phyloP scores from a whole-genome alignment of 2,113 vertebrate genomes.

The Vulpes ferrilata region DNA sequence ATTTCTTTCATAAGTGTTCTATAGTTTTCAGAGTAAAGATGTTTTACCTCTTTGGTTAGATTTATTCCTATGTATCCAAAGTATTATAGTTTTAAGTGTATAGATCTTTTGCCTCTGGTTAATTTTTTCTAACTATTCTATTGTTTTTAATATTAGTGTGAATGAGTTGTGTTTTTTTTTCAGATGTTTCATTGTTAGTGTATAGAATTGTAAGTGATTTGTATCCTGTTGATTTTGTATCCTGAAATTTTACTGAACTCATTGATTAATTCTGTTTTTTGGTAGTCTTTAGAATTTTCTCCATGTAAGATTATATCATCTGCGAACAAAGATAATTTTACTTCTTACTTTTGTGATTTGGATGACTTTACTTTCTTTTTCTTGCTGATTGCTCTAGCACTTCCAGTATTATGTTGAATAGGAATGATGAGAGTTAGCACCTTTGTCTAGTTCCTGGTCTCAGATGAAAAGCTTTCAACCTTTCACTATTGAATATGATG shows the following conservation, averaged over 20 bases:
- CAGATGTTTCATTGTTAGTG: not conserved
- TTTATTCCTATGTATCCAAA: too few relatives aligned
- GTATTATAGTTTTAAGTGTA: not conserved
- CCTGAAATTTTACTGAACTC: not conserved
- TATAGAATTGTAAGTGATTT: not conserved
- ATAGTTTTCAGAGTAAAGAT: too few relatives aligned
- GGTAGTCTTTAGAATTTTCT: not conserved
- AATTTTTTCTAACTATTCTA: not conserved
- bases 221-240: not conserved
- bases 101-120: not conserved
- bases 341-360: not conserved
- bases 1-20: too few relatives aligned
- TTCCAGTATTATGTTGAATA: too few relatives aligned
- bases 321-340: not conserved
- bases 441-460: too few relatives aligned
- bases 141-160: not conserved
- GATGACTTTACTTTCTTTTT: not conserved
- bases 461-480: too few relatives aligned
- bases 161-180: not conserved
- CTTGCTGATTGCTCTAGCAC: not conserved
- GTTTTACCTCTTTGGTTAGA: too few relatives aligned
- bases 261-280: not conserved
- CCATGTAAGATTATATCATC: not conserved
- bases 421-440: too few relatives aligned
- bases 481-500: too few relatives aligned